phyloP scores from a whole-genome alignment of 2,797 vertebrate species.

The Eulemur coronatus region DNA sequence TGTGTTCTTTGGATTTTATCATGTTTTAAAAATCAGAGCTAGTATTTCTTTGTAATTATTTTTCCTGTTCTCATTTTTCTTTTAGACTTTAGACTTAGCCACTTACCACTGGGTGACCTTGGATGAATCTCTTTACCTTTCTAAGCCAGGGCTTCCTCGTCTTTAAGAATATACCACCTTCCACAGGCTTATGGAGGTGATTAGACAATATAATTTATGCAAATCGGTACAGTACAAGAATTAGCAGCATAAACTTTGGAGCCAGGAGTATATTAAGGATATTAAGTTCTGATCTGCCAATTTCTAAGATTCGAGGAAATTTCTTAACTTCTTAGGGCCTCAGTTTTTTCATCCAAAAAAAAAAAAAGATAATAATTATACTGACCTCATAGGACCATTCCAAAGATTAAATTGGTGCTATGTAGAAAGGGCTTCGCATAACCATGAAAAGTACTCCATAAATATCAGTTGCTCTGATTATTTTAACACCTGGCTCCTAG shows the following conservation, averaged over 20 bases:
- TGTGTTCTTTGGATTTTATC: not conserved
- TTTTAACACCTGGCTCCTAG: not conserved
- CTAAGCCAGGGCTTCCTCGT: not conserved
- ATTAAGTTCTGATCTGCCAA: not conserved
- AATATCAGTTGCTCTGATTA: not conserved
- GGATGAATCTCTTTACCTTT: not conserved
- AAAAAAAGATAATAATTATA: not conserved
- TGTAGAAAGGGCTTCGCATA: not conserved
- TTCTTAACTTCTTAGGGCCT: slow-evolving; percentile 9
- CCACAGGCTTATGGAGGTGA: not conserved
- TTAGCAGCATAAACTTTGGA: not conserved
- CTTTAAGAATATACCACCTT: not conserved
- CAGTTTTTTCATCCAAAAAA: not conserved
- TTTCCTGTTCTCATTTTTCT: not conserved
- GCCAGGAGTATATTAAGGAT: not conserved
- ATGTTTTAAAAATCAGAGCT: not conserved
- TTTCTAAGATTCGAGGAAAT: slow-evolving; percentile 7
- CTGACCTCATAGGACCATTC: not conserved
- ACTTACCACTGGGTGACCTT: not conserved
- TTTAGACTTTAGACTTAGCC: not conserved
- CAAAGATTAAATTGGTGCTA: not conserved
- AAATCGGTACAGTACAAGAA: not conserved
- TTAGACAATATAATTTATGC: not conserved
- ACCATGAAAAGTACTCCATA: not conserved
- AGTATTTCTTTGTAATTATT: not conserved